phyloP scores from a whole-genome alignment of 2,797 vertebrate genomes.

The Schizopygopsis malacanthus region DNA sequence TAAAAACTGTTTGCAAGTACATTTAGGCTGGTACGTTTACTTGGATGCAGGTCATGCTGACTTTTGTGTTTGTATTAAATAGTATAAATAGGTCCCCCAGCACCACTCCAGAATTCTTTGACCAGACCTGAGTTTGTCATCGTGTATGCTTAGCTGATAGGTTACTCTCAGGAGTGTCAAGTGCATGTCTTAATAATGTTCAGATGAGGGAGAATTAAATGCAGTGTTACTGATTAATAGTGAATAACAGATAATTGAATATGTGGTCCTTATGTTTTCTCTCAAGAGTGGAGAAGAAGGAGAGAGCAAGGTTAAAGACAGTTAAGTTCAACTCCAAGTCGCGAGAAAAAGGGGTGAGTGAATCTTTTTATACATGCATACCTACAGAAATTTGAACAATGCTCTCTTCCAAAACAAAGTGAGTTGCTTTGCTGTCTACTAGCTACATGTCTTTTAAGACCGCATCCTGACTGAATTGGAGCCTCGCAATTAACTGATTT shows the following conservation, averaged over 20 bases:
- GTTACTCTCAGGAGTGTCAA: background rate
- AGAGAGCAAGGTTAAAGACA: slow-evolving; percentile 95
- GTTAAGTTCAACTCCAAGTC: slow-evolving; percentile 98
- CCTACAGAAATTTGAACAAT: background rate
- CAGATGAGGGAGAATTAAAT: background rate
- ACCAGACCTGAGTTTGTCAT: background rate
- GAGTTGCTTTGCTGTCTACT: slow-evolving; percentile 8
- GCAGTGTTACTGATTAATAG: background rate
- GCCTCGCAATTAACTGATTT: background rate
- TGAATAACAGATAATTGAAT: slow-evolving; percentile 15
- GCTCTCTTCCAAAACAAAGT: slow-evolving; percentile 16
- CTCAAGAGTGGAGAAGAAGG: slow-evolving; percentile 95
- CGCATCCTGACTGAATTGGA: background rate
- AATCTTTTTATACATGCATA: background rate
- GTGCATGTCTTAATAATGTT: background rate
- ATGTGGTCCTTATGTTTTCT: slow-evolving; percentile 27
- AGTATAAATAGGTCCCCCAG: background rate
- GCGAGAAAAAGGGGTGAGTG: slow-evolving; percentile 94
- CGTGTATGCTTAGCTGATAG: background rate
- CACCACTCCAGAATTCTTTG: background rate
- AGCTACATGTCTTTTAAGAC: background rate
- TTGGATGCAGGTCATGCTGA: background rate
- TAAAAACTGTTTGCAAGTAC: background rate
- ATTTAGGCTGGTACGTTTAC: background rate
- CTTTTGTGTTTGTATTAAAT: background rate